Conservation (phyloP, 1,140 invertebrate genomes). For the Halictus rubicundus region DNA sequence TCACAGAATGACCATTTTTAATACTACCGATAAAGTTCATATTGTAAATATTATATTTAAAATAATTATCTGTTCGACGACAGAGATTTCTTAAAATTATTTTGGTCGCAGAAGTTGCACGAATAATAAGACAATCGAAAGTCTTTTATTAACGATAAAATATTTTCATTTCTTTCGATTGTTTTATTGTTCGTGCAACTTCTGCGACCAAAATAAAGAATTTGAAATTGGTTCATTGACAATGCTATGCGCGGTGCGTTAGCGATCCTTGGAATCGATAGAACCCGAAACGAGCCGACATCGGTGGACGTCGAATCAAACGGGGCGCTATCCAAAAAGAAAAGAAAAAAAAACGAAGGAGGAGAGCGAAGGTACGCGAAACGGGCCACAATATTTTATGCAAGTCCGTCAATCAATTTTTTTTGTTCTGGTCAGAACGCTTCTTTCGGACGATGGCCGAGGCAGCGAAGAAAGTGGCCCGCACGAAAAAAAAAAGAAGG, state of each 20-base stretch:
- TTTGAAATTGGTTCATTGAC: background rate
- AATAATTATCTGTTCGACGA: too few relatives aligned
- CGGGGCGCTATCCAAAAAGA: background rate
- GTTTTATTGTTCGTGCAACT: too few relatives aligned
- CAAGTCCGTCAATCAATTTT: slow-evolving; percentile 25
- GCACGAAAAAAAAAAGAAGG: slow-evolving; percentile 30
- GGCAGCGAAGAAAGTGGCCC: slow-evolving; percentile 8
- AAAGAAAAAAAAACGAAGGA: background rate
- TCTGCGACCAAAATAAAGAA: background rate
- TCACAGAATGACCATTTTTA: too few relatives aligned
- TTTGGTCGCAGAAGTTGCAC: too few relatives aligned
- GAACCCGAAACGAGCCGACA: background rate
- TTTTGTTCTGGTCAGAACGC: slow-evolving; percentile 38
- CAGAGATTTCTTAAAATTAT: too few relatives aligned
- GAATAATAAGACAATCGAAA: too few relatives aligned
- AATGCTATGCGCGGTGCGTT: background rate
- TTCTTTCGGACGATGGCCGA: slow-evolving; percentile 22
- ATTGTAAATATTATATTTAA: too few relatives aligned
- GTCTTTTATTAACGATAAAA: too few relatives aligned
- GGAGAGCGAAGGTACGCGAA: background rate
- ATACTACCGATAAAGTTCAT: too few relatives aligned
- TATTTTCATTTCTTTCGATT: too few relatives aligned
- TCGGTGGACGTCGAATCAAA: background rate
- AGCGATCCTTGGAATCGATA: too few relatives aligned
- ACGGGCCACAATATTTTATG: slow-evolving; percentile 31